Percentiles rank a stretch among this genome's conserved stretches.
These are phyloP conservation scores for Drosophila nebulosa DNA, from an alignment of 1,140 invertebrate species.

Conservation along the genomic window DNA sequence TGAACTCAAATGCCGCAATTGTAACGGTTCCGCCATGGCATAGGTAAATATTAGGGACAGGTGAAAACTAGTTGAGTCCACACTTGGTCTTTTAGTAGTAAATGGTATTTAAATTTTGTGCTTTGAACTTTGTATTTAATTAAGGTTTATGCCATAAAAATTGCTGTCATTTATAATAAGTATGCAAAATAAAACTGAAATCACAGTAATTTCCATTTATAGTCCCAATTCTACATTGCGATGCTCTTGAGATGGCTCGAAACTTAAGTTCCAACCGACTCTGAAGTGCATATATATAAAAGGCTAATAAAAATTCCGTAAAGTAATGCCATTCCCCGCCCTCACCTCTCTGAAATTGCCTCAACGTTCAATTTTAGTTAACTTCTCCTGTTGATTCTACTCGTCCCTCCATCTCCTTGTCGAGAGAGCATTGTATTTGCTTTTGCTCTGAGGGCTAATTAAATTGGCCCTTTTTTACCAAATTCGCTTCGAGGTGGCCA, in stretches of 20 bases:
- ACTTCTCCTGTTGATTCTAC: not conserved
- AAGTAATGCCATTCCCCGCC: not conserved
- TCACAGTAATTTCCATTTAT: not conserved
- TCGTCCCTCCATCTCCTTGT: not conserved
- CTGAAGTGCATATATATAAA: not conserved
- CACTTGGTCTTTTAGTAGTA: no score
- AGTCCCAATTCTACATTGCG: not conserved
- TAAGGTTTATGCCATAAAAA: not conserved
- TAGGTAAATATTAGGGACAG: no score
- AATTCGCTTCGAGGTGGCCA: conserved; percentile 39
- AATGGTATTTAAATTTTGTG: not conserved
- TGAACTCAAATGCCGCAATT: no score
- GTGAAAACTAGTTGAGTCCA: no score
- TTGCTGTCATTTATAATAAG: not conserved
- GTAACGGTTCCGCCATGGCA: no score
- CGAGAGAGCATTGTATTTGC: conserved; percentile 1
- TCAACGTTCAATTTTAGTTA: not conserved
- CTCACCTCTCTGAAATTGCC: not conserved
- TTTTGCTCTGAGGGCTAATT: conserved; percentile 55
- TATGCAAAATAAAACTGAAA: not conserved
- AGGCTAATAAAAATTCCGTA: not conserved
- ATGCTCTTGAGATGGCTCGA: not conserved
- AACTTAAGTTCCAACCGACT: not conserved
- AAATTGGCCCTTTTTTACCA: conserved; percentile 56
- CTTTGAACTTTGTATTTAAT: not conserved